Evolutionary conservation across 2,113 vertebrate genomes (phyloP), one percentile per base, ranked within the genome.

Genomic region (Colius striatus): DNA sequence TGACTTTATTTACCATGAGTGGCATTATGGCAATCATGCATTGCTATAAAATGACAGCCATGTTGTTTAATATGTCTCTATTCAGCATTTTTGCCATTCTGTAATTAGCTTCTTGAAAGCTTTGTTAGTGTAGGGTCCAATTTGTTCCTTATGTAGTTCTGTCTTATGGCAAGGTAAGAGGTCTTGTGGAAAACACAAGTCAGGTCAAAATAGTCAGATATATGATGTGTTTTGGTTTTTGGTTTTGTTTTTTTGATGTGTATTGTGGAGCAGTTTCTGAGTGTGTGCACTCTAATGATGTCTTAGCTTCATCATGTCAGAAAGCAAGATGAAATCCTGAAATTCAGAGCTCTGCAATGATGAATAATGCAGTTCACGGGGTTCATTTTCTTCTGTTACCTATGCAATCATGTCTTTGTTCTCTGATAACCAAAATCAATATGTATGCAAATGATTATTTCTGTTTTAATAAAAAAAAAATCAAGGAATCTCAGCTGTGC

Each of bases 51-150:
- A 75, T 71, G 66, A 65, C 45, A 89, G 41, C 36, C 0, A 0
- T 23, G n/a, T 74, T 63, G 75, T 61, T 84, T 67, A 68, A 77
- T 27, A 54, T 89, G 65, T 41, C 16, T 82, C 20, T 86, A 57
- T 81, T 84, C 43, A 84, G 43, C 50, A 41, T 45, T 93, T 96
- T 90, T 76, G 41, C 27, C n/a, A 73, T 90, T 93, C 70, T 70
- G 5, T 85, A 68, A 68, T 84, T 86, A 78, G 50, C 60, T 92
- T 89, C 36, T 25, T 65, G 48, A 78, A 9, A 78, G 8, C 14
- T 54, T 86, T 18, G 26, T 82, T 87, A 89, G 45, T 29, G 16
- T 68, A 58, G 18, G 23, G 34, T 76, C 43, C 63, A 63, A 1
- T 83, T 85, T 79, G 12, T 55, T 83, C 22, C 19, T 22, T 70